Conservation (phyloP, 2,888 invertebrate genomes). For the Euspilapteryx auroguttella region DNA sequence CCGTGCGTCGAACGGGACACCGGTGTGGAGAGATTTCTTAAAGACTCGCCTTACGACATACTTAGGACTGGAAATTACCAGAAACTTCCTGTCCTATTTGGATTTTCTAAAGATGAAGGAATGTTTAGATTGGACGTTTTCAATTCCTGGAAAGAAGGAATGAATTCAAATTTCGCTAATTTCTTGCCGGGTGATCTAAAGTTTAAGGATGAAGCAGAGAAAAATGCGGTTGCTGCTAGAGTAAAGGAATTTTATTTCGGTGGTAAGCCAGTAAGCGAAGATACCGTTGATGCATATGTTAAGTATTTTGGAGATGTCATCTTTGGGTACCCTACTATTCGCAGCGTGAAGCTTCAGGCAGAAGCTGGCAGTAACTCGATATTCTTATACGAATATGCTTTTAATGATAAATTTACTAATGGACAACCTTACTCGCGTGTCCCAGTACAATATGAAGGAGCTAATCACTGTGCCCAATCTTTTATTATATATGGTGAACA, state of each 20-base stretch:
- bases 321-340: conserved; percentile 3
- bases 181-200: conserved; percentile 3
- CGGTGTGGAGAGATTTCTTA: too few relatives aligned
- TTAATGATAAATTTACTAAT: too few relatives aligned
- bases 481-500: background rate
- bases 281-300: conserved; percentile 3
- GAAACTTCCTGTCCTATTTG: conserved; percentile 1
- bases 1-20: too few relatives aligned
- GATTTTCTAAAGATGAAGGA: conserved; percentile 1
- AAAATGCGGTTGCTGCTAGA: background rate
- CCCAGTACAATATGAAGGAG: too few relatives aligned
- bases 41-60: too few relatives aligned
- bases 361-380: conserved; percentile 3
- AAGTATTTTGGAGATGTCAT: conserved; percentile 17
- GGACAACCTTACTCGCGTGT: too few relatives aligned
- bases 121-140: conserved; percentile 3
- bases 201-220: conserved; percentile 2
- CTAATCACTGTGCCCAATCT: background rate
- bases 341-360: background rate
- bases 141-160: conserved; percentile 2
- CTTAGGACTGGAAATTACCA: too few relatives aligned
- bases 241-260: conserved; percentile 5
- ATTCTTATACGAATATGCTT: too few relatives aligned
- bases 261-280: background rate
- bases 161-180: conserved; percentile 5